phyloP scores from a whole-genome alignment of 2,888 invertebrate species.

The Synergus laeviventris region DNA sequence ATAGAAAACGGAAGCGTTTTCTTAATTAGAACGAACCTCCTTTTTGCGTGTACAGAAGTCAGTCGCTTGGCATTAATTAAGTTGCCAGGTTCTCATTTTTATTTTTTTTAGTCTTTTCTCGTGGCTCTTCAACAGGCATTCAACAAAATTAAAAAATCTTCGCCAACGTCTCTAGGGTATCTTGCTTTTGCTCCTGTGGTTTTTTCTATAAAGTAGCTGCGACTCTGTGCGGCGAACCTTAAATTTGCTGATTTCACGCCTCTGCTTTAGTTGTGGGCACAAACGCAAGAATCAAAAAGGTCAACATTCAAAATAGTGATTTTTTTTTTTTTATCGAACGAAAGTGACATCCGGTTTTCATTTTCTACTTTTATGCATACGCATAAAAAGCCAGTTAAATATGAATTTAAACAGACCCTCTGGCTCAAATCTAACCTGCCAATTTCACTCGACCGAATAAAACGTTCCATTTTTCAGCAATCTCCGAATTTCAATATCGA shows the following conservation, averaged over 20 bases:
- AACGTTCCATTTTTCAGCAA: conserved; percentile 11
- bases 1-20: conserved; percentile 10
- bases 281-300: background rate
- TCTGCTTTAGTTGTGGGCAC: background rate
- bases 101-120: background rate
- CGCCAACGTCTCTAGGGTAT: conserved; percentile 16
- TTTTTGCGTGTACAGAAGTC: conserved; percentile 13
- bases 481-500: conserved; percentile 33
- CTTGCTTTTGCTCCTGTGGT: background rate
- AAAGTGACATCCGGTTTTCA: too few species aligned
- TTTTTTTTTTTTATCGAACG: too few species aligned
- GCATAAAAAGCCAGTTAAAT: too few species aligned
- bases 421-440: too few species aligned
- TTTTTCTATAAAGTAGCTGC: conserved; percentile 8
- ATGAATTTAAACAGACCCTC: too few species aligned
- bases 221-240: conserved; percentile 24
- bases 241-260: background rate
- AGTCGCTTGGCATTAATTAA: conserved; percentile 33
- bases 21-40: conserved; percentile 31
- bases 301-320: background rate
- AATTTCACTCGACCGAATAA: conserved; percentile 12
- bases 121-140: conserved; percentile 19
- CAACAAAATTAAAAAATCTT: conserved; percentile 22
- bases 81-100: conserved; percentile 15
- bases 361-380: too few species aligned